Conservation (phyloP, 2,797 vertebrate genomes). For the Rhinella marina region DNA sequence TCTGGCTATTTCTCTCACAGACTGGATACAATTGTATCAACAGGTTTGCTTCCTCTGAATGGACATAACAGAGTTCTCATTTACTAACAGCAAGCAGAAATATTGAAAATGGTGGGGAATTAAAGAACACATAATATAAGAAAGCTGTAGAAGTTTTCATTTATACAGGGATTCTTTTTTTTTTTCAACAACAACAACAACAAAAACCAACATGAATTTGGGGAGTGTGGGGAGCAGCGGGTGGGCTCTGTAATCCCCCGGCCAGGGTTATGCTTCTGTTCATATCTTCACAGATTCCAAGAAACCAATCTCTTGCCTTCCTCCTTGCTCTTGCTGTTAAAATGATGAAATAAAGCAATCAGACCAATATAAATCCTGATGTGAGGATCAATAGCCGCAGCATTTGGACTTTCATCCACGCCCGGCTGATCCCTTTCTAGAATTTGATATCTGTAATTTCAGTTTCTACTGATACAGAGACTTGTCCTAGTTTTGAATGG, state of each 20-base stretch:
- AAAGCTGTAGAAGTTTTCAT: neutral
- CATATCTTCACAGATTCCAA: neutral
- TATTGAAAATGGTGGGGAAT: neutral
- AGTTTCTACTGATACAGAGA: constrained; percentile 24
- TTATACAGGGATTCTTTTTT: neutral
- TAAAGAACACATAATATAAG: neutral
- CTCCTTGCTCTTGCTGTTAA: constrained; percentile 19
- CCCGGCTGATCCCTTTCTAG: constrained; percentile 7
- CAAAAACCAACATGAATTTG: neutral
- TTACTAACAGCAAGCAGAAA: too few species aligned
- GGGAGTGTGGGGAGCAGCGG: neutral
- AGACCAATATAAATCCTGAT: neutral
- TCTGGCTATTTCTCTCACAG: too few species aligned
- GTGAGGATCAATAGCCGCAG: constrained; percentile 25
- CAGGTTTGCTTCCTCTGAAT: neutral
- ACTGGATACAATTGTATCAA: too few species aligned
- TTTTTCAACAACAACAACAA: too few species aligned
- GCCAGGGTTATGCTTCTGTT: neutral
- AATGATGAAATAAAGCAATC: constrained; percentile 21
- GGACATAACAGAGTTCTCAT: neutral
- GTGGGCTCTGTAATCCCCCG: neutral
- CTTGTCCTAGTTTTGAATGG: neutral
- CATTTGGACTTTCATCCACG: constrained; percentile 18
- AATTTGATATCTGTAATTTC: constrained; percentile 37
- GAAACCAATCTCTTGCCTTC: neutral